Evolutionary conservation across 2,797 vertebrate genomes (phyloP).

Genomic region (Periophthalmus magnuspinnatus): DNA sequence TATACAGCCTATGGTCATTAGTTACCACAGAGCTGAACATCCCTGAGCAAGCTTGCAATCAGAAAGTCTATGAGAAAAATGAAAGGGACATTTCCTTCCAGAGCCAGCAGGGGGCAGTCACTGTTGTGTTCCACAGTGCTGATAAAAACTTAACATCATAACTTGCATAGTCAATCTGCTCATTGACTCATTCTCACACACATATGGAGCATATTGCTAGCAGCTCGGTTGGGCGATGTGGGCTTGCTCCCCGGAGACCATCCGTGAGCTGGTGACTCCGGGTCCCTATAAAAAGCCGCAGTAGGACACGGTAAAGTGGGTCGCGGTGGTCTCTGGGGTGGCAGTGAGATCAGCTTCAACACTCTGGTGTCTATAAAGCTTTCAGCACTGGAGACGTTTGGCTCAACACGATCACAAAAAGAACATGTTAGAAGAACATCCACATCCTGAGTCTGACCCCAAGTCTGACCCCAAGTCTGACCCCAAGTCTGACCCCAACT

Average conservation of each 20-base stretch:
- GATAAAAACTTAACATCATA: too few species aligned
- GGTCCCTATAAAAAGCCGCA: slow-evolving; percentile 73
- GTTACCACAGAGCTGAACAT: too few species aligned
- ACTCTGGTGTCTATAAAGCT: slow-evolving; percentile 22
- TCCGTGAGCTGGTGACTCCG: slow-evolving; percentile 48
- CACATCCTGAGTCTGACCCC: background rate
- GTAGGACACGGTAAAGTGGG: slow-evolving; percentile 77
- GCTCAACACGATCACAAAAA: slow-evolving; percentile 17
- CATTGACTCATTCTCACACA: too few species aligned
- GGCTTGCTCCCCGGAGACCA: slow-evolving; percentile 62
- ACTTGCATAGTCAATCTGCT: too few species aligned
- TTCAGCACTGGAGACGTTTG: slow-evolving; percentile 24
- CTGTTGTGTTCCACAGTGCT: too few species aligned
- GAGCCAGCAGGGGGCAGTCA: too few species aligned
- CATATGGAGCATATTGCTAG: background rate
- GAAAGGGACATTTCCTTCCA: too few species aligned
- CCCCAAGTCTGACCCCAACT: background rate
- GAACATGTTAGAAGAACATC: background rate
- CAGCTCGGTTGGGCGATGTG: slow-evolving; percentile 62
- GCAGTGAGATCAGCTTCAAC: slow-evolving; percentile 38
- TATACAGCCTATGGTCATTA: too few species aligned
- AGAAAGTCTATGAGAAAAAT: too few species aligned
- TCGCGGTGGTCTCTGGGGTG: slow-evolving; percentile 47
- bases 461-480: too few species aligned
- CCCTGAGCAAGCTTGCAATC: too few species aligned